Conservation (phyloP, 2,797 vertebrate genomes). For the Epinephelus malabaricus region DNA sequence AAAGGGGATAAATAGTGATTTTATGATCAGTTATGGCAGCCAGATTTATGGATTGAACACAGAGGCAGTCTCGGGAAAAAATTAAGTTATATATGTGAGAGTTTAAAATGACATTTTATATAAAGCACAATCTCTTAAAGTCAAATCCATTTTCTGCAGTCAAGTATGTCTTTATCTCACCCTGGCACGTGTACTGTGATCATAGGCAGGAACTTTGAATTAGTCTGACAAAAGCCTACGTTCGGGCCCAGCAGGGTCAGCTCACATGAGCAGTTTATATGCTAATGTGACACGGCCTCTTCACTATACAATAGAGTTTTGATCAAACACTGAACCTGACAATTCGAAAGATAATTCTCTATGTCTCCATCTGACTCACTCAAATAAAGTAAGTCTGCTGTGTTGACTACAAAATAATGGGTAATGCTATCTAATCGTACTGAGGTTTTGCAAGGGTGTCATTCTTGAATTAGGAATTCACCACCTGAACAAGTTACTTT, state of each 20-base stretch:
- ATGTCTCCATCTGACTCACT: neutral
- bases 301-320: slow-evolving; percentile 14
- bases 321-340: slow-evolving; percentile 1
- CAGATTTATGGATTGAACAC: slow-evolving; percentile 11
- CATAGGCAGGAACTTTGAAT: slow-evolving; percentile 39
- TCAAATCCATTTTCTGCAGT: slow-evolving; percentile 32
- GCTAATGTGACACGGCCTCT: slow-evolving; percentile 48
- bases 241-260: slow-evolving; percentile 40
- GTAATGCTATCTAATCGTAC: neutral
- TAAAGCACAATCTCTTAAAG: neutral
- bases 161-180: slow-evolving; percentile 47
- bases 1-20: slow-evolving; percentile 43
- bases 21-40: slow-evolving; percentile 29
- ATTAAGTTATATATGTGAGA: neutral
- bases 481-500: neutral
- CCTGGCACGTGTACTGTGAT: slow-evolving; percentile 27
- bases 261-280: slow-evolving; percentile 53
- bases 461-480: neutral
- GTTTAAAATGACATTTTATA: slow-evolving; percentile 17
- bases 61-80: neutral
- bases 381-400: slow-evolving; percentile 9
- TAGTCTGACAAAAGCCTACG: slow-evolving; percentile 24
- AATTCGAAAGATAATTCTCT: slow-evolving; percentile 18
- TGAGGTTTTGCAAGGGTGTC: neutral
- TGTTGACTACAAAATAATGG: slow-evolving; percentile 5